Base-by-base conservation (phyloP, 2,797 vertebrate species). In the Sebastes iracundus region DNA sequence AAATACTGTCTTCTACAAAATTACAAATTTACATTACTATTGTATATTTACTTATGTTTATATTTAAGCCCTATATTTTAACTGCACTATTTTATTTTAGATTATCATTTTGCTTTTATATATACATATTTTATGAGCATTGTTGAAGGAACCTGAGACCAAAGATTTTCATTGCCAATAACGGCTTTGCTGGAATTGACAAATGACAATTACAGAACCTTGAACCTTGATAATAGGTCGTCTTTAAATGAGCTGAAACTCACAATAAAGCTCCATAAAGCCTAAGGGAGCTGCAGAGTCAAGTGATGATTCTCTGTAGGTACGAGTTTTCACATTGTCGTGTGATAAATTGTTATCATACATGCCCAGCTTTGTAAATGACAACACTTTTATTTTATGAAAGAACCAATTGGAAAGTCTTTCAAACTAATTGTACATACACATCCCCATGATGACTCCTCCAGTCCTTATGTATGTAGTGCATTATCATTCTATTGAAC, bases 401-500 rank as follows among this genome's bases (percentile, higher is more conserved):
- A 73, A 68, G 60, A 4, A 6, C 23, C 49, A 3, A 66, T 22
- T 4, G 1, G 33, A 79, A 49, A 64, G 33, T 72, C 12, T 52
- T n/a, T 8, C 56, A 60, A 7, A 61, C 30, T 52, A 8, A 64
- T 35, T 56, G 72, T 27, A 28, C n/a, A 62, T 35, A 82, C 20
- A 79, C 13, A 77, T 69, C 4, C 59, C 25, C 59, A n/a, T 53
- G 28, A 67, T 53, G 32, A 65, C 58, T 30, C 35, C 49, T 23
- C 18, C 3, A 18, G 33, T 28, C 46, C 22, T n/a, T n/a, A 18
- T 46, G 38, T 16, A 30, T 61, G 9, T 6, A 64, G 9, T 58
- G 30, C 12, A 68, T 66, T 67, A 59, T 82, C n/a, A 67, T 77
- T 81, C 38, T 65, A 58, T 42, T 90, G 52, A 78, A 69, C 60